Evolutionary conservation across 2,113 vertebrate species (phyloP).

Genomic region (Carassius auratus): DNA sequence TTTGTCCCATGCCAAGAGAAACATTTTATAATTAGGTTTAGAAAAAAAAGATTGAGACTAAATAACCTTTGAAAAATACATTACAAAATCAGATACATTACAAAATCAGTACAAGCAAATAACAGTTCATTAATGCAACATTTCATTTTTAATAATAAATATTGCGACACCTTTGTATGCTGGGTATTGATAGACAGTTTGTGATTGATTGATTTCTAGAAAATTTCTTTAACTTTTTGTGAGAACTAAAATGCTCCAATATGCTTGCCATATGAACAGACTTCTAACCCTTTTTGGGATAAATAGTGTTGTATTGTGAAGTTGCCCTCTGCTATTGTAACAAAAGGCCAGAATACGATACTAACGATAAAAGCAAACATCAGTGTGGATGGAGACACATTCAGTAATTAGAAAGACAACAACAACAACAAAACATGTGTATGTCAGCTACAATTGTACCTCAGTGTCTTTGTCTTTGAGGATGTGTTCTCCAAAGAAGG

Average conservation of each 20-base stretch:
- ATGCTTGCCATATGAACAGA: background rate
- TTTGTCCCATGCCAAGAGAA: background rate
- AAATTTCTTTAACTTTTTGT: background rate
- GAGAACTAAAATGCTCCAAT: slow-evolving; percentile 23
- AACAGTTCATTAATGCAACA: background rate
- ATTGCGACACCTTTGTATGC: background rate
- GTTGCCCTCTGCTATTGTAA: slow-evolving; percentile 38
- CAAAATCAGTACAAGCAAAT: background rate
- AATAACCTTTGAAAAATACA: background rate
- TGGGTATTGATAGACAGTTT: background rate
- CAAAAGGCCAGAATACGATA: slow-evolving; percentile 54
- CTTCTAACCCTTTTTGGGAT: background rate
- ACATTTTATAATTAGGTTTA: background rate
- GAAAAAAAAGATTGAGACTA: background rate
- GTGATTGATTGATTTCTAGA: background rate
- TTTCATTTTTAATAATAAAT: background rate
- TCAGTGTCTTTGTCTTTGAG: slow-evolving; percentile 77
- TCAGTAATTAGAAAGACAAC: slow-evolving; percentile 8
- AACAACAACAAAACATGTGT: slow-evolving; percentile 67
- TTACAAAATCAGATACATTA: background rate
- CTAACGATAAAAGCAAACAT: slow-evolving; percentile 57
- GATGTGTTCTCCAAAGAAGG: slow-evolving; percentile 60
- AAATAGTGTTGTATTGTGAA: slow-evolving; percentile 22
- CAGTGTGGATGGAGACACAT: slow-evolving; percentile 51
- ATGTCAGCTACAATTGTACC: slow-evolving; percentile 70